Evolutionary conservation across 2,797 vertebrate species (phyloP).

Genomic region (Enteromius paludinosus): DNA sequence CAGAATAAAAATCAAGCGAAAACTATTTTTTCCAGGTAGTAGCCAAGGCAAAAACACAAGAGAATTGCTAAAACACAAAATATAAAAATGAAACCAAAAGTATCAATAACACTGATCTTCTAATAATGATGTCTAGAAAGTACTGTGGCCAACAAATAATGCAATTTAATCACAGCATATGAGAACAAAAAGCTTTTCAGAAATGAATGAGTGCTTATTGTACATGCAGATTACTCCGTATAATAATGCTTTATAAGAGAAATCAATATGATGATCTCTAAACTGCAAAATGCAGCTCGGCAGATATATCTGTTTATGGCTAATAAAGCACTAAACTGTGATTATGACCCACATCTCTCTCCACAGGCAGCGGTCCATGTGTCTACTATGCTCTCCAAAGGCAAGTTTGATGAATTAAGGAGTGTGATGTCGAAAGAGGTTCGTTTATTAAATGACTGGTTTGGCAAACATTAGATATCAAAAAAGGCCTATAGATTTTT

Average conservation of each 20-base stretch:
- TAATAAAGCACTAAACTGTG: background rate
- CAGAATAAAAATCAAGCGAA: too few relatives aligned
- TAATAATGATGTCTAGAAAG: background rate
- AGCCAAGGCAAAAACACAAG: background rate
- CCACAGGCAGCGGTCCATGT: conserved; percentile 69
- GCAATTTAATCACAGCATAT: background rate
- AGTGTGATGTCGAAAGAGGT: conserved; percentile 70
- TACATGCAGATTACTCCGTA: background rate
- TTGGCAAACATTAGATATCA: background rate
- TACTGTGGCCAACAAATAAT: background rate
- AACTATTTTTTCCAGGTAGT: too few relatives aligned
- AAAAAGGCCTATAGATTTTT: background rate
- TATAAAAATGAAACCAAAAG: background rate
- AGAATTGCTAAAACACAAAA: background rate
- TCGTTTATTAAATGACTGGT: background rate
- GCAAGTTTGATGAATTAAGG: conserved; percentile 60
- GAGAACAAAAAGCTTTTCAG: background rate
- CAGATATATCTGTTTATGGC: background rate
- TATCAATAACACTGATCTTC: background rate
- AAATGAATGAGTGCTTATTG: background rate
- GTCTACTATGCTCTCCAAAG: conserved; percentile 66
- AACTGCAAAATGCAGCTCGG: background rate
- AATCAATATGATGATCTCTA: background rate
- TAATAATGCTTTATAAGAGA: background rate
- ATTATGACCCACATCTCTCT: background rate